These are phyloP conservation scores for Polydrusus pterygomalis DNA, from an alignment of 2,888 invertebrate genomes.

Conservation along the genomic window DNA sequence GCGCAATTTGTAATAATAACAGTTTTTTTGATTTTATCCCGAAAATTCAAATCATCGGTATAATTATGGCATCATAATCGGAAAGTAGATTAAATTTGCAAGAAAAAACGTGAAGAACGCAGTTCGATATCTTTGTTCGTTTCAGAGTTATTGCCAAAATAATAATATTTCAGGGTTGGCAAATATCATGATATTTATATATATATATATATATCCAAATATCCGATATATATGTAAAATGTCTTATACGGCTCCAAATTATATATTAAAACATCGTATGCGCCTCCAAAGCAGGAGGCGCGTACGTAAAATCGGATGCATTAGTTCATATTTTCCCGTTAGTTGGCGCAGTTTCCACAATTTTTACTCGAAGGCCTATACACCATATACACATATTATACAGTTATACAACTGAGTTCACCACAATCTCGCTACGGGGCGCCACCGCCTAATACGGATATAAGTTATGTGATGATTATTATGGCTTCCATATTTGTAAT, in stretches of 20 bases:
- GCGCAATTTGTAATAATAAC: no score
- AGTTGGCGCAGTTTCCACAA: background rate
- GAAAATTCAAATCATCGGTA: no score
- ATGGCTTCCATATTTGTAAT: background rate
- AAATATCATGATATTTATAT: no score
- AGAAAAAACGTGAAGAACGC: no score
- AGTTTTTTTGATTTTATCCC: no score
- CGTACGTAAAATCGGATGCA: background rate
- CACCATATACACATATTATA: background rate
- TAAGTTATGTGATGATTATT: background rate
- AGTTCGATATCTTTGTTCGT: no score
- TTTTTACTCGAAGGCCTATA: background rate
- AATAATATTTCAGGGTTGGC: no score
- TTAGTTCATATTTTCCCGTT: background rate
- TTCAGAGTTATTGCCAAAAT: no score
- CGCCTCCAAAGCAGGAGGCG: background rate
- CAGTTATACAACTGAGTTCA: conserved; percentile 2
- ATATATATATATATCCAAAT: no score
- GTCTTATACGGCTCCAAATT: conserved; percentile 1
- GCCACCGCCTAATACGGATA: conserved; percentile 3
- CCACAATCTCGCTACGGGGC: background rate
- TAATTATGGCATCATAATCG: no score
- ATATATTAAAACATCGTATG: background rate
- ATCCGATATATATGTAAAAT: conserved; percentile 9
- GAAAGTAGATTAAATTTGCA: no score